Evolutionary conservation across 2,113 vertebrate genomes (phyloP).

Genomic region (Rynchops niger): DNA sequence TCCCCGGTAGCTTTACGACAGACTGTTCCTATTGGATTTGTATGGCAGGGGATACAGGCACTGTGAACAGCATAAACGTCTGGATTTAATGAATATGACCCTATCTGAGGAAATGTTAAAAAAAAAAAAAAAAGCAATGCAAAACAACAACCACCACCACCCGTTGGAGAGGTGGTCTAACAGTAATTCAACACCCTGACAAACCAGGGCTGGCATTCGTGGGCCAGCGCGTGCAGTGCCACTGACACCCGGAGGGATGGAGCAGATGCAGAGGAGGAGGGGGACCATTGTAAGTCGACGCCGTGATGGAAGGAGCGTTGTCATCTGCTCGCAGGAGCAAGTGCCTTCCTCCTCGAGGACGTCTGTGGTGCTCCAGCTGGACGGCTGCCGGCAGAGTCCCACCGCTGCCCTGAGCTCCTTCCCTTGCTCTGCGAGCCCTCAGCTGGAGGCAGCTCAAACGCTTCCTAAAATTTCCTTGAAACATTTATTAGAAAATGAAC

Average conservation of each 20-base stretch:
- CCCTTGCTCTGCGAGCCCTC: accelerated
- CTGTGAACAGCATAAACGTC: not conserved
- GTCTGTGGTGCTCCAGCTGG: not conserved
- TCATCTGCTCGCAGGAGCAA: not conserved
- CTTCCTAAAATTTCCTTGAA: not conserved
- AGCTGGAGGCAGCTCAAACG: accelerated
- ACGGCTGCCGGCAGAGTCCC: not conserved
- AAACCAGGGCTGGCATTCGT: not conserved
- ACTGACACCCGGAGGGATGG: not conserved
- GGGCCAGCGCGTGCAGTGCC: accelerated
- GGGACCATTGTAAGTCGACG: too few species aligned
- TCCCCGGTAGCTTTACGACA: not conserved
- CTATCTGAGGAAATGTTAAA: not conserved
- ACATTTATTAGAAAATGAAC: not conserved
- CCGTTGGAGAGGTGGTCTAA: not conserved
- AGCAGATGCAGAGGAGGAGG: not conserved
- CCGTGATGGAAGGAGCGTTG: not conserved
- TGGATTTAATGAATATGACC: not conserved
- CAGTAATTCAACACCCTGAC: not conserved
- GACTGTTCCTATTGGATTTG: not conserved
- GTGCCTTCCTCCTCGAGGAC: not conserved
- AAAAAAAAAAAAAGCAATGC: too few species aligned
- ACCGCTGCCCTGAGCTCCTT: accelerated
- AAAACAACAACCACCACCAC: not conserved
- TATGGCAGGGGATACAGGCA: not conserved